Evolutionary conservation across 2,888 invertebrate species (phyloP).

Genomic region (Protonemura montana): DNA sequence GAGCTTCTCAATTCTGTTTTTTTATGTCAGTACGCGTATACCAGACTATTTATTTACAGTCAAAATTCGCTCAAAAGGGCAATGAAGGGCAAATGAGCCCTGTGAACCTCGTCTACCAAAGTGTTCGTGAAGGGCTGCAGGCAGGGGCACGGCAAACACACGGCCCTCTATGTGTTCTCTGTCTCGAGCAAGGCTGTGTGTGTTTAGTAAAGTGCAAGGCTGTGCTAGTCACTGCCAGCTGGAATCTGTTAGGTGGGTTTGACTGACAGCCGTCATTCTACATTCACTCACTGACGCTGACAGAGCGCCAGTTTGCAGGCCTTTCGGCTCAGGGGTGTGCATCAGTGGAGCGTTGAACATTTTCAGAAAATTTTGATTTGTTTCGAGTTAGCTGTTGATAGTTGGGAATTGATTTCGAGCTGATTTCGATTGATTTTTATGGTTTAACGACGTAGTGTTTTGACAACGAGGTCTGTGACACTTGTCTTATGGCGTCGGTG

Average conservation of each 20-base stretch:
- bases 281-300: not conserved
- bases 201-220: not conserved
- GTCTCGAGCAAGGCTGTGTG: not conserved
- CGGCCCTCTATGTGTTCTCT: not conserved
- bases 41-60: not conserved
- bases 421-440: no score
- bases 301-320: not conserved
- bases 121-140: not conserved
- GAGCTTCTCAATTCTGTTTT: no score
- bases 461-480: no score
- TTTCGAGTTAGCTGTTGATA: no score
- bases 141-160: not conserved
- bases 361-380: no score
- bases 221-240: not conserved
- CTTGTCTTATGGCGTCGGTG: no score
- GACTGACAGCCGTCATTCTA: not conserved
- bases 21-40: no score
- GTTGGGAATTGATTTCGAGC: no score
- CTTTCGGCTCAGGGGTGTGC: not conserved
- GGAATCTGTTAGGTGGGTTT: not conserved
- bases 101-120: no score
- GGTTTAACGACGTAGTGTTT: no score
- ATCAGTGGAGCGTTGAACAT: no score
- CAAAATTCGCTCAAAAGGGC: not conserved
- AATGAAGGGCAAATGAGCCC: no score